phyloP scores from a whole-genome alignment of 2,113 vertebrate species.

The Xenopus tropicalis region UCB_Xtro_10.0 CM004444.2:150906501-150907000 shows the following conservation, averaged over 20 bases:
- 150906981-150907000: not conserved
- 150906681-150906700: no score
- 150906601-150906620: no score
- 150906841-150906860: slow-evolving; percentile 21
- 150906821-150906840: slow-evolving; percentile 37
- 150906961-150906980: not conserved
- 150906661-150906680: no score
- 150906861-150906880: slow-evolving; percentile 8
- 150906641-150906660: no score
- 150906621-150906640: no score
- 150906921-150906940: not conserved
- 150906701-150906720: not conserved
- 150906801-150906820: slow-evolving; percentile 30
- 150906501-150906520: no score
- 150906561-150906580: no score
- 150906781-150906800: slow-evolving; percentile 31
- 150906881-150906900: not conserved
- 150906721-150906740: slow-evolving; percentile 8
- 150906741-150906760: slow-evolving; percentile 30
- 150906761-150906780: slow-evolving; percentile 25
- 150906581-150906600: no score
- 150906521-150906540: no score
- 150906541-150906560: no score
- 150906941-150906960: not conserved
- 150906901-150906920: slow-evolving; percentile 11